These are phyloP conservation scores for Drepana arcuata DNA, from an alignment of 1,140 invertebrate species.

Conservation along the genomic window DNA sequence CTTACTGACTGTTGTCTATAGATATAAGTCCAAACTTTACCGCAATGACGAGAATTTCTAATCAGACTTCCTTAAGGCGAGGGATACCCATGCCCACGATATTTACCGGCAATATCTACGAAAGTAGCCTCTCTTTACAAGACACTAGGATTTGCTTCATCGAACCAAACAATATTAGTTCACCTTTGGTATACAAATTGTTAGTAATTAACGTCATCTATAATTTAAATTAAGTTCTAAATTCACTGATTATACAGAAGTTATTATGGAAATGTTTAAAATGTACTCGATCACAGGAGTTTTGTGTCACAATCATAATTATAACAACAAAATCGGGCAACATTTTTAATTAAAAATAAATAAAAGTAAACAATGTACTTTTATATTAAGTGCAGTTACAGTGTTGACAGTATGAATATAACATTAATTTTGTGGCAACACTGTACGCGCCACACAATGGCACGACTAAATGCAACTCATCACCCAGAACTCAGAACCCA, in stretches of 20 bases:
- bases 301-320: not conserved
- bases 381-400: conserved; percentile 4
- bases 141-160: too few species aligned
- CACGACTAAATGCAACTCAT: conserved; percentile 54
- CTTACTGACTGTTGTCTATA: too few species aligned
- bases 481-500: conserved; percentile 20
- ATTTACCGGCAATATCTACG: too few species aligned
- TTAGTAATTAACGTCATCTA: too few species aligned
- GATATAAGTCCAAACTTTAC: too few species aligned
- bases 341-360: not conserved
- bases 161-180: too few species aligned
- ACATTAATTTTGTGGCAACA: conserved; percentile 18
- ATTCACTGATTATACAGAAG: too few species aligned
- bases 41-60: too few species aligned
- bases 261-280: not conserved
- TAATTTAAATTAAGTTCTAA: too few species aligned
- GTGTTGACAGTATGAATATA: conserved; percentile 6
- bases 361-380: not conserved
- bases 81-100: too few species aligned
- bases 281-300: not conserved
- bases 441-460: conserved; percentile 27
- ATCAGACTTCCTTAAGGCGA: too few species aligned
- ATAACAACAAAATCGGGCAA: not conserved
- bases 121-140: too few species aligned
- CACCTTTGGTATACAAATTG: conserved; percentile 1